Base-by-base conservation (phyloP, 2,888 invertebrate genomes). In the Philereme vetulata region DNA sequence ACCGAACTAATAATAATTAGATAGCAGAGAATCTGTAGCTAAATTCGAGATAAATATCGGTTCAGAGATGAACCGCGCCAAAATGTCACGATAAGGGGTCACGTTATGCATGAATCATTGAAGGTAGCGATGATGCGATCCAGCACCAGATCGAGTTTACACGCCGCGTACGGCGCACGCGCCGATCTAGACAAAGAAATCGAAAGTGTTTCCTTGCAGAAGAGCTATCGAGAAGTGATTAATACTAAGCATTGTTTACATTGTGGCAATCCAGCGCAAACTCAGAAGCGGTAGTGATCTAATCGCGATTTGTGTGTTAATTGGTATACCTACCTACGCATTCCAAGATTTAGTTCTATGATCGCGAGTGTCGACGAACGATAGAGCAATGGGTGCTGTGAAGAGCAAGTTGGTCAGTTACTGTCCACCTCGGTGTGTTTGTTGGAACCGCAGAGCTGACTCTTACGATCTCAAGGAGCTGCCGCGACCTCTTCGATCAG, bases 401-500 rank as follows among this genome's bases (percentile, higher is more conserved):
- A 85, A 78, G 70, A 90, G 88, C 67, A 89, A 85, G 69, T 52
- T 90, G 53, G 72, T 70, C 5, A 67, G 71, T 6, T 79, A 65
- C 62, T 88, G 84, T 62, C 78, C 80, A 1, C 71, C 78, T 9
- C 67, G 77, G 42, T 82, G 82, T 53, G 49, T 65, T 38, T 88
- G 87, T 67, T 86, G 86, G 63, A 76, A 78, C 42, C 52, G 72
- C 35, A 65, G 70, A 40, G 72, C 78, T 0, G 84, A 84, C 47
- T 85, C 88, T 1, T 87, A 89, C 53, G 90, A 90, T 68, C 74
- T 90, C 32, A 85, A 78, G 70, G 88, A 87, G 58, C 64, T 91
- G 56, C 91, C 91, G 32, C 78, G 88, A 58, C 91, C 90, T 38
- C 90, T 87, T 5, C 76, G 72, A 53, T 72, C 84, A 67, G 83